These are phyloP conservation scores for Hippopotamus amphibius DNA, from an alignment of 2,113 vertebrate species.

Conservation along the genomic window DNA sequence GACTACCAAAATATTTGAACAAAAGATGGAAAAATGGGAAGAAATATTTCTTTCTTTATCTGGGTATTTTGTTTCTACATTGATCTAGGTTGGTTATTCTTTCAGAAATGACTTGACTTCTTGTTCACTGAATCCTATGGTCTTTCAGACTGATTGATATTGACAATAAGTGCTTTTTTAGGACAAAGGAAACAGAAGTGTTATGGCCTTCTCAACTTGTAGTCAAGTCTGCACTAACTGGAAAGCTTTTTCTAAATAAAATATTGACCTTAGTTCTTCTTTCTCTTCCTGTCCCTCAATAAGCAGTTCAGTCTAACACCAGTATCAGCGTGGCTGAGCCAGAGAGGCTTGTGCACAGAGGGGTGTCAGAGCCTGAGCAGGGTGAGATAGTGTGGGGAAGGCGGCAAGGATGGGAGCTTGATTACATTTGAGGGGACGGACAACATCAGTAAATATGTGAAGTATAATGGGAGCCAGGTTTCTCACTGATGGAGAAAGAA, in stretches of 20 bases:
- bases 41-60: background rate
- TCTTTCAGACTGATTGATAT: background rate
- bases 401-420: background rate
- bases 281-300: background rate
- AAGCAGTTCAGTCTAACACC: background rate
- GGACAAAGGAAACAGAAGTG: constrained; percentile 7
- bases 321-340: background rate
- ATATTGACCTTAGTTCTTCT: background rate
- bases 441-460: background rate
- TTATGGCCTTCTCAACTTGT: background rate
- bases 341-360: background rate
- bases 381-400: background rate
- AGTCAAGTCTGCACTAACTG: background rate
- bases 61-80: background rate
- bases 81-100: background rate
- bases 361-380: background rate
- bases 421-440: background rate
- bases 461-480: background rate
- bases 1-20: constrained; percentile 34
- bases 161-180: background rate
- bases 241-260: constrained; percentile 52
- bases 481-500: constrained; percentile 36
- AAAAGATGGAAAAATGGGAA: constrained; percentile 16
- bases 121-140: background rate
- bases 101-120: background rate